Evolutionary conservation across 2,113 vertebrate genomes (phyloP), one percentile per base, ranked within the genome.

Genomic region (Centropristis striata): DNA sequence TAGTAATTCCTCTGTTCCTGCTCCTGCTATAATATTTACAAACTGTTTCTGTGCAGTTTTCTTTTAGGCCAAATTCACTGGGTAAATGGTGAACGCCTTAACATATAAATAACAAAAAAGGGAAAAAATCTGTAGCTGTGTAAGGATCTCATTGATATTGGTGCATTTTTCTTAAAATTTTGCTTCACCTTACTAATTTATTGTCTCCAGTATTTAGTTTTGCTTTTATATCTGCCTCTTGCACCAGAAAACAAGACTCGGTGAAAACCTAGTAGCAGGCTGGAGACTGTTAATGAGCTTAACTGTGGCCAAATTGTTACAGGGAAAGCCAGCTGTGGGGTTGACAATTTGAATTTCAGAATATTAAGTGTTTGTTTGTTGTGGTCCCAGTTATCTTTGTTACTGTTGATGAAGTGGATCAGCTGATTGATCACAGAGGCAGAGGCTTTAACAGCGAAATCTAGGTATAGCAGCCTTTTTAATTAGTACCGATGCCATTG

Each of bases 11-110:
- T 47, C 9, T 47, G 18, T 28, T 64, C n/a, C 20, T 37, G 25
- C 15, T 9, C 54, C 39, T 36, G 18, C 36, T 18, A 7, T 49
- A 8, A 59, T 21, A 18, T 6, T 8, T 6, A 51, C 23, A 51
- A 32, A 42, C n/a, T 10, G 46, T 28, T 53, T 66, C 44, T 79
- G 21, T 21, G 23, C 21, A 32, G 3, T 73, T 74, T 74, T 67
- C 41, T 59, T 67, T 21, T 36, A 39, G 21, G 46, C 36, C 0
- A 39, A 55, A 70, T 46, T 55, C 36, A 27, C 15, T 14, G 28
- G 8, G 14, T 41, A 10, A 41, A 53, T 18, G 39, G 39, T 44
- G 10, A 63, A 63, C 16, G 4, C 18, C 4, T 15, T 37, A 21
- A 64, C 8, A 23, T 53, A 14, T 68, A 27, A 20, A 68, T 68